These are phyloP conservation scores for Eristalis tenax DNA, from an alignment of 2,888 invertebrate genomes.

Conservation along the genomic window DNA sequence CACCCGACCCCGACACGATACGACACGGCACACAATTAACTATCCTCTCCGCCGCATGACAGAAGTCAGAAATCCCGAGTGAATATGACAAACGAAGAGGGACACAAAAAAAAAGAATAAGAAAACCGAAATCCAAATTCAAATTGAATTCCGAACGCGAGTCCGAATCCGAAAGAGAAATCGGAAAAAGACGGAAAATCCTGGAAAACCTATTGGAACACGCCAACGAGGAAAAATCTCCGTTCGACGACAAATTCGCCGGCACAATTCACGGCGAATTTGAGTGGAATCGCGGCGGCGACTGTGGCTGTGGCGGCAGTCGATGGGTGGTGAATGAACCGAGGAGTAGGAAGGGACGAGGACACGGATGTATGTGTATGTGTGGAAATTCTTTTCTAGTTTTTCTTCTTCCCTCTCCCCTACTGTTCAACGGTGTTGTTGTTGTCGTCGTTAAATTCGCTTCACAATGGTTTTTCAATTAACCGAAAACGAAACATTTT, in stretches of 20 bases:
- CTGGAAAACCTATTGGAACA: conserved; percentile 65
- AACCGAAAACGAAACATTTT: conserved; percentile 29
- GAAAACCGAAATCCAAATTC: conserved; percentile 13
- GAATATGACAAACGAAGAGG: not conserved
- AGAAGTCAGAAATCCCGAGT: conserved; percentile 23
- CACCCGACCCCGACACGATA: conserved; percentile 9
- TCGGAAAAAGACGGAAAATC: conserved; percentile 45
- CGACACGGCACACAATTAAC: conserved; percentile 25
- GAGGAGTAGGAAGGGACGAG: conserved; percentile 4
- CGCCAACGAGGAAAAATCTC: conserved; percentile 31
- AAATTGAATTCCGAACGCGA: conserved; percentile 37
- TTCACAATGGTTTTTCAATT: conserved; percentile 44
- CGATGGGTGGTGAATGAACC: not conserved
- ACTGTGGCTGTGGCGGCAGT: not conserved
- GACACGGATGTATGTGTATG: conserved; percentile 18
- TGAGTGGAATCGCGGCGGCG: not conserved
- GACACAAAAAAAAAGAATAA: not conserved
- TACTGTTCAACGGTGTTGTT: not conserved
- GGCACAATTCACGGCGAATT: conserved; percentile 54
- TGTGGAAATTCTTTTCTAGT: conserved; percentile 42
- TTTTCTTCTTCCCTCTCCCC: not conserved
- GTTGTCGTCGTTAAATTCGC: conserved; percentile 25
- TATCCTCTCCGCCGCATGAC: conserved; percentile 37
- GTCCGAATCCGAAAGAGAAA: conserved; percentile 32
- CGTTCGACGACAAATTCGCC: conserved; percentile 5